Evolutionary conservation across 2,888 invertebrate species (phyloP), one percentile per base, ranked within the genome.

Genomic region (Melieria picta): DNA sequence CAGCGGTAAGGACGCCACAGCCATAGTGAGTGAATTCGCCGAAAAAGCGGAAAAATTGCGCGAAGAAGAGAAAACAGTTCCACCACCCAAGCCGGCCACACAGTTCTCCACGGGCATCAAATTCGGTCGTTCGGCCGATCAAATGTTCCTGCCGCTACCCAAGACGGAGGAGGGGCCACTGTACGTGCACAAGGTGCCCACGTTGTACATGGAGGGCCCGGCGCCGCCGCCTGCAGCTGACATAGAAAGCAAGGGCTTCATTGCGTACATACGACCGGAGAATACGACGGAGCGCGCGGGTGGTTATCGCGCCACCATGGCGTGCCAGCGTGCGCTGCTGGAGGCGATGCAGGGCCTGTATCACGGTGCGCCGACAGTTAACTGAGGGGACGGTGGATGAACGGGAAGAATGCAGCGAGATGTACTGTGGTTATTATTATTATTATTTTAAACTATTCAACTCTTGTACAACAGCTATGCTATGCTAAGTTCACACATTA

Each of bases 61-160:
- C 78, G 91, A 91, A 76, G 92, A 93, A 77, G 83, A 83, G 45
- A 86, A 87, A 63, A 80, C 80, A 13, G 58, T 87, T 60, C 87
- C 87, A 47, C 84, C 85, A 7, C 81, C 82, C 0, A 86, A 86
- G 69, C 68, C 81, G 4, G 89, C 90, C 0, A 91, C 92, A 1
- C 93, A 94, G 76, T 97, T 96, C 87, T 96, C 96, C 0, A 92
- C 93, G 0, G 97, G 97, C 16, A 94, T 97, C 6, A 93, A 93
- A 84, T 93, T 96, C 85, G 91, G 93, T 0, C 88, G 91, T 63
- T 90, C 91, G 4, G 87, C 90, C 0, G 88, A 88, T 76, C 89
- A 91, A 7, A 88, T 89, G 16, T 92, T 93, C 79, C 82, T 92
- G 55, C 90, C 93, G 0, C 85, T 95, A 3, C 93, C 93, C 0